Evolutionary conservation across 2,888 invertebrate species (phyloP), one percentile per base, ranked within the genome.

Genomic region (Fabriciana adippe): DNA sequence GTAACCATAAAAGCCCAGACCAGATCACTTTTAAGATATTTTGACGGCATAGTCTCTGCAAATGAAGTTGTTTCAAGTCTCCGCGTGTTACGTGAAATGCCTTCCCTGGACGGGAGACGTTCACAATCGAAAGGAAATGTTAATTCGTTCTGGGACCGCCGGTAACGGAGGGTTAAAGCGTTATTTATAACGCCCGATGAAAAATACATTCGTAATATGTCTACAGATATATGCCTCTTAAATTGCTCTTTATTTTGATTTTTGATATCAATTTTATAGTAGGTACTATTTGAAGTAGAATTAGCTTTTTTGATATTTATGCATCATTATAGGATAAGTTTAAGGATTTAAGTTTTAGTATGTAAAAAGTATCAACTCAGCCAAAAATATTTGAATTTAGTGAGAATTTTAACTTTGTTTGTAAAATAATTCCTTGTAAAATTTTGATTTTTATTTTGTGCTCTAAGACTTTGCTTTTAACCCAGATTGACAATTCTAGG

Each of bases 181-280:
- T 68, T 75, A 73, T 74, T 73, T 73, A 75, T 71, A 68, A 66
- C 72, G 64, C 51, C 61, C 59, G 68, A 70, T 72, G 69, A 69
- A 75, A 71, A 72, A 70, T 70, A 71, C 66, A 73, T 72, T 66
- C 50, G 63, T 55, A 56, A 68, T 65, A 65, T 55, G 54, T 63
- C 47, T 59, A 50, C 50, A 50, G 51, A 26, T 60, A 31, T 60
- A 35, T 35, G 51, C 26, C 31, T 50, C 35, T 51, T 51, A 51
- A 51, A 41, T 0, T 61, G 51, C 15, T 50, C 48, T 51, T 51
- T 26, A n/a, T 51, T 31, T 51, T 35, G 8, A 60, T 31, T 51
- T 61, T 51, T 41, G 2, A 41, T 41, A 8, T 41, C 35, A 41
- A 1, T 41, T 8, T 41, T 8, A 41, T 26, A 4, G 26, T n/a